Evolutionary conservation across 1,140 invertebrate genomes (phyloP).

Genomic region (Neodiprion virginianus): DNA sequence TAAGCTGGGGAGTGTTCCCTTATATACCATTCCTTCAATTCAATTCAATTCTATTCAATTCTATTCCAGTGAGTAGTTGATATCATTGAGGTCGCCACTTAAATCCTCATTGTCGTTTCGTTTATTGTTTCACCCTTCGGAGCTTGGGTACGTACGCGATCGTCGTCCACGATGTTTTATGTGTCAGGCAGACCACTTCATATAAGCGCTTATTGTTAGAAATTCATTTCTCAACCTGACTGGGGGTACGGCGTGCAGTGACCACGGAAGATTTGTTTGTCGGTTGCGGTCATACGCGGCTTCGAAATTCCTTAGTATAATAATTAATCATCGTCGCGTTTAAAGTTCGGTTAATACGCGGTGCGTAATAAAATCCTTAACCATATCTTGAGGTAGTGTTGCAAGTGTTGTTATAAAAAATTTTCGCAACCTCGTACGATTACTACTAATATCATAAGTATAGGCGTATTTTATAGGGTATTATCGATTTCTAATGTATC

Average conservation of each 20-base stretch:
- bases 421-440: neutral
- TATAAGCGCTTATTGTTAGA: slow-evolving; percentile 5
- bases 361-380: too few species aligned
- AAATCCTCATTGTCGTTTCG: slow-evolving; percentile 62
- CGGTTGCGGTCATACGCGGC: neutral
- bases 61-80: slow-evolving; percentile 59
- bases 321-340: too few species aligned
- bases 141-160: neutral
- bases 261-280: neutral
- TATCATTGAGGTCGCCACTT: slow-evolving; percentile 62
- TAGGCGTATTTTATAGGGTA: neutral
- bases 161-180: slow-evolving; percentile 7
- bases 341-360: too few species aligned
- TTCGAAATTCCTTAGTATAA: neutral
- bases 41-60: slow-evolving; percentile 63
- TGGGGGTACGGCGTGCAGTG: neutral
- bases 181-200: slow-evolving; percentile 6
- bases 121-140: slow-evolving; percentile 61
- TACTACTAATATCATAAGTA: neutral
- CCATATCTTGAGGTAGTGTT: too few species aligned
- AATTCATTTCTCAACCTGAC: slow-evolving; percentile 5
- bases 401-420: neutral
- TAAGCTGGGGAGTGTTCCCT: slow-evolving; percentile 38
- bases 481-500: too few species aligned
- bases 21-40: slow-evolving; percentile 55